Percentiles rank a stretch among this genome's conserved stretches.
Evolutionary conservation across 2,888 invertebrate genomes (phyloP).

Genomic region (Tuberolachnus salignus): DNA sequence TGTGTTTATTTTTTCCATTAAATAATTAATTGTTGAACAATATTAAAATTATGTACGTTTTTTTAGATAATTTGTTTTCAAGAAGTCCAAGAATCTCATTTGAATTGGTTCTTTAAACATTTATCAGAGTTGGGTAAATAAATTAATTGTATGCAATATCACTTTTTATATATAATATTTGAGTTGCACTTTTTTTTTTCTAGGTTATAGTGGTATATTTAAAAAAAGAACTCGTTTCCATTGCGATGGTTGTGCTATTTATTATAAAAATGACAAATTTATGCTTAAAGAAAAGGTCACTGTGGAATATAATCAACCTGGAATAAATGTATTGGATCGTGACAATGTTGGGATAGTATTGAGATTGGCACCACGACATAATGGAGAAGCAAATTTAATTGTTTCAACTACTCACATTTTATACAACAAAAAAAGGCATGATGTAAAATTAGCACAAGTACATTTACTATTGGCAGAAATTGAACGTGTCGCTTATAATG

Average conservation of each 20-base stretch:
- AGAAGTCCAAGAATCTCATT: constrained; percentile 85
- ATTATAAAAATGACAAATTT: constrained; percentile 75
- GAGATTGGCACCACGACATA: constrained; percentile 70
- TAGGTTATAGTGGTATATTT: constrained; percentile 77
- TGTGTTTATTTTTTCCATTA: too few relatives aligned
- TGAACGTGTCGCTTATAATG: constrained; percentile 73
- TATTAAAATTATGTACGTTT: background rate
- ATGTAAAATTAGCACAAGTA: constrained; percentile 87
- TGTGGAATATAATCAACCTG: constrained; percentile 71
- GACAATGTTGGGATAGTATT: constrained; percentile 87
- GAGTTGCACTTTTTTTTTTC: constrained; percentile 44
- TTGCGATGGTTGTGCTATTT: constrained; percentile 89
- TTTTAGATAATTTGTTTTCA: constrained; percentile 83
- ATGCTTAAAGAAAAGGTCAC: constrained; percentile 69
- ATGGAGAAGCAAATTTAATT: constrained; percentile 66
- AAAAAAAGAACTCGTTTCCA: constrained; percentile 83
- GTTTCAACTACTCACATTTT: constrained; percentile 93
- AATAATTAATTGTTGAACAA: background rate
- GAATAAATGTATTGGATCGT: constrained; percentile 66
- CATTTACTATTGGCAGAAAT: constrained; percentile 84
- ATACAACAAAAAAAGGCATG: constrained; percentile 87
- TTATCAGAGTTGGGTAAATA: constrained; percentile 63
- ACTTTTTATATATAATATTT: background rate
- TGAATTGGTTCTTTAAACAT: constrained; percentile 67
- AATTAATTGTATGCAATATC: background rate